Conservation (phyloP, 2,113 vertebrate genomes). For the Cryptomyrus ogoouensis region DNA sequence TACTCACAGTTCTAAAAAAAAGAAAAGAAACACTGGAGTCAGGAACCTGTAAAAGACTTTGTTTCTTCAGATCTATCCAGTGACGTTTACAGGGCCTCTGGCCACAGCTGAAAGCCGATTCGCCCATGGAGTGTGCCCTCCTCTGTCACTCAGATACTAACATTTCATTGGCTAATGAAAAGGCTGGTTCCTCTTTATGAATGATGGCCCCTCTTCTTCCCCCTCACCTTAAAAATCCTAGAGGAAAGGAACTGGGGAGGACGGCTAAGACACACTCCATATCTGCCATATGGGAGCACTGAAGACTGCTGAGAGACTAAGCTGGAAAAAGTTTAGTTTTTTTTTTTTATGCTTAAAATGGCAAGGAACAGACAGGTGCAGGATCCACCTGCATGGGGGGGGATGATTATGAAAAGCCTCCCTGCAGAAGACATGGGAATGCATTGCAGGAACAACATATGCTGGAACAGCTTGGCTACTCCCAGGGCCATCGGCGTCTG, state of each 20-base stretch:
- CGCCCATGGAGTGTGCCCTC: background rate
- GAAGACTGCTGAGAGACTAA: background rate
- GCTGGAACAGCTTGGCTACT: slow-evolving; percentile 4
- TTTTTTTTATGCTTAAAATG: background rate
- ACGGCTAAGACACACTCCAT: background rate
- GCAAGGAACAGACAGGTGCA: slow-evolving; percentile 11
- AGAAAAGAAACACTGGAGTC: background rate
- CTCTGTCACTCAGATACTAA: background rate
- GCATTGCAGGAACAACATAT: background rate
- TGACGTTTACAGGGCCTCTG: background rate
- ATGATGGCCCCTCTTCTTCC: background rate
- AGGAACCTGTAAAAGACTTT: background rate
- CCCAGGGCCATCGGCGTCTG: background rate
- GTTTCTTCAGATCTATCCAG: background rate
- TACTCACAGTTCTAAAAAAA: background rate
- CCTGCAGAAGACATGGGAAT: slow-evolving; percentile 5
- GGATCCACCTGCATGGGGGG: background rate
- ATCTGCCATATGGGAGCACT: background rate
- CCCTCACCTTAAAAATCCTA: background rate
- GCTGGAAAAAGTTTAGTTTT: background rate
- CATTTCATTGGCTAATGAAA: background rate
- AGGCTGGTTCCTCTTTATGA: background rate
- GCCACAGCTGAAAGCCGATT: background rate
- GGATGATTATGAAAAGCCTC: background rate
- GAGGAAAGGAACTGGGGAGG: background rate